Percentiles rank a stretch among this genome's conserved stretches.
phyloP scores from a whole-genome alignment of 2,797 vertebrate genomes.

The Myotis planiceps region DNA sequence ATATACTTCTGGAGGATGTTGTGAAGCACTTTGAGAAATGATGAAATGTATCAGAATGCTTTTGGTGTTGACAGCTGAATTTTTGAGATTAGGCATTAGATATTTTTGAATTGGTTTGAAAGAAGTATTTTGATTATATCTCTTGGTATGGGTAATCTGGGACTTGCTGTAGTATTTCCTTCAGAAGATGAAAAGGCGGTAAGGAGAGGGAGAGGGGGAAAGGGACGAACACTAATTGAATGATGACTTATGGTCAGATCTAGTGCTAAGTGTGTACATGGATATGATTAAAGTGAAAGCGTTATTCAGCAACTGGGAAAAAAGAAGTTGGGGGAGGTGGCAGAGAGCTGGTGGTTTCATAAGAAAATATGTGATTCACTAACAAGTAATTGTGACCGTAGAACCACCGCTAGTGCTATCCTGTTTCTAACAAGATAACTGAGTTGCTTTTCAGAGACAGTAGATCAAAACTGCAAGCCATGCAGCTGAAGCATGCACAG shows the following conservation, averaged over 20 bases:
- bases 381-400: background rate
- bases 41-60: background rate
- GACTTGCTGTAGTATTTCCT: background rate
- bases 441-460: background rate
- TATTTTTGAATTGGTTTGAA: slow-evolving; percentile 6
- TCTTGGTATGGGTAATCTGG: background rate
- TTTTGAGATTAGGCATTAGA: background rate
- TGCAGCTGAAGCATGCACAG: background rate
- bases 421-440: background rate
- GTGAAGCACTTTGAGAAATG: background rate
- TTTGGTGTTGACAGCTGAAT: background rate
- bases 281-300: background rate
- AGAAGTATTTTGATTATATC: background rate
- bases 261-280: background rate
- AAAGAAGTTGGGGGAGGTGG: background rate
- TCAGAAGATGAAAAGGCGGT: background rate
- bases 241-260: background rate
- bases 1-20: background rate
- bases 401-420: background rate
- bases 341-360: background rate
- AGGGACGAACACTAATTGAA: background rate
- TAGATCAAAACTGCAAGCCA: background rate
- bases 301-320: background rate
- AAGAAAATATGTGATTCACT: background rate
- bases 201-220: background rate